Evolutionary conservation across 2,113 vertebrate genomes (phyloP).

Genomic region (Grallaria varia): DNA sequence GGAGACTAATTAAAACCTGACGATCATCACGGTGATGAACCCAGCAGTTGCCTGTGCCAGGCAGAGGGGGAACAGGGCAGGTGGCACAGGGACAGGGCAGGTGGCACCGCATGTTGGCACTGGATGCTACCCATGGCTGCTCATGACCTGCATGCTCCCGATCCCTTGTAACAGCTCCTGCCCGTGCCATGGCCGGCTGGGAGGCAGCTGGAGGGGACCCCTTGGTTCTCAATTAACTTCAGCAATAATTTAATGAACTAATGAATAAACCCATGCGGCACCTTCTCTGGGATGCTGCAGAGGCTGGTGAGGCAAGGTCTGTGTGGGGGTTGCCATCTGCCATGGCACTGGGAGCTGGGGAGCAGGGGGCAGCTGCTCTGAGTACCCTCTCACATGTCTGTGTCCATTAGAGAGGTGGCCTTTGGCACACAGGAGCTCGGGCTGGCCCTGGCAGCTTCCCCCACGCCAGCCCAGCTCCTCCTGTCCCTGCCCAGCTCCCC

Average conservation of each 20-base stretch:
- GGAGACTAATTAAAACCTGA: slow-evolving; percentile 57
- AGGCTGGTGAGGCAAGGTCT: neutral
- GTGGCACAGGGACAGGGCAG: neutral
- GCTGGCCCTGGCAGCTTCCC: neutral
- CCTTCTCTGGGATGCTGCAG: neutral
- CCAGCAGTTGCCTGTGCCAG: neutral
- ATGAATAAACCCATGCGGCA: neutral
- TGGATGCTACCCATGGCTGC: neutral
- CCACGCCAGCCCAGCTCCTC: neutral
- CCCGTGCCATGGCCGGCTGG: neutral
- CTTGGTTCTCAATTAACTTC: neutral
- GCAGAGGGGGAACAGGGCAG: neutral
- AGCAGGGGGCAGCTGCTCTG: neutral
- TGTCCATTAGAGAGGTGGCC: fast-evolving
- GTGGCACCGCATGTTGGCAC: neutral
- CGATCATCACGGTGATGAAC: neutral
- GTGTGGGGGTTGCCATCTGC: neutral
- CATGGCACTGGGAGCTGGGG: neutral
- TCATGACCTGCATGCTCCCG: neutral
- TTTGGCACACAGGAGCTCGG: neutral
- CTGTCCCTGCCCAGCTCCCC: neutral
- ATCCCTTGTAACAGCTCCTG: neutral
- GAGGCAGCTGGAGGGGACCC: neutral
- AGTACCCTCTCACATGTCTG: neutral
- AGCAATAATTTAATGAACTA: neutral